Percentiles rank a stretch among this genome's conserved stretches.
phyloP scores from a whole-genome alignment of 2,888 invertebrate genomes.

The Coenonympha arcania region DNA sequence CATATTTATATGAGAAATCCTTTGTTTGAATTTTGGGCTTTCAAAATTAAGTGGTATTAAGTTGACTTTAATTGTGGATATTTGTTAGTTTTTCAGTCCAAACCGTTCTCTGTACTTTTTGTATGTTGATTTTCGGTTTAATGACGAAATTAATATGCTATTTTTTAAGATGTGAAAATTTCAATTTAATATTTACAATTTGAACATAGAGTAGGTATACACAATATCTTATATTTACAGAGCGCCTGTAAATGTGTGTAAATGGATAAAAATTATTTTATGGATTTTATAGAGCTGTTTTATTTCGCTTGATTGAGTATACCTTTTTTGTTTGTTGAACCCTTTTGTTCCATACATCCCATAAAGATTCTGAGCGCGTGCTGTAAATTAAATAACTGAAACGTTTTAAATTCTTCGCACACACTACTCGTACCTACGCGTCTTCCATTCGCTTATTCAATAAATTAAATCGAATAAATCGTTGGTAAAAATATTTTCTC shows the following conservation, averaged over 20 bases:
- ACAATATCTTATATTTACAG: no score
- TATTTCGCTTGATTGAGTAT: background rate
- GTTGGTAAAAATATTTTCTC: background rate
- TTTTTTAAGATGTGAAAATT: no score
- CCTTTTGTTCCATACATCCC: background rate
- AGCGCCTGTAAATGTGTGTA: no score
- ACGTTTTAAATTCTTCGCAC: conserved; percentile 9
- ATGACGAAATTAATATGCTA: no score
- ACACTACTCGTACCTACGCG: conserved; percentile 7
- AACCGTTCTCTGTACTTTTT: background rate
- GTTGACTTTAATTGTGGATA: background rate
- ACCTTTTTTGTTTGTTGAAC: background rate
- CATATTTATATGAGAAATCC: background rate
- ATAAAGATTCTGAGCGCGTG: conserved; percentile 5
- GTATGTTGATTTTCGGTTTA: no score
- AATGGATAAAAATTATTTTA: background rate
- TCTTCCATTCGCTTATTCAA: conserved; percentile 6
- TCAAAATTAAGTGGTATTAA: background rate
- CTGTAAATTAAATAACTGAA: conserved; percentile 9
- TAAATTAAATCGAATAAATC: conserved; percentile 10
- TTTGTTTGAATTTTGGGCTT: background rate
- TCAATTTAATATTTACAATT: no score
- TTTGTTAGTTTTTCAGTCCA: background rate
- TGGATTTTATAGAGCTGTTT: background rate
- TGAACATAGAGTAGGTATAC: no score